phyloP scores from a whole-genome alignment of 2,888 invertebrate genomes.

The Pseudanteris insignis region DNA sequence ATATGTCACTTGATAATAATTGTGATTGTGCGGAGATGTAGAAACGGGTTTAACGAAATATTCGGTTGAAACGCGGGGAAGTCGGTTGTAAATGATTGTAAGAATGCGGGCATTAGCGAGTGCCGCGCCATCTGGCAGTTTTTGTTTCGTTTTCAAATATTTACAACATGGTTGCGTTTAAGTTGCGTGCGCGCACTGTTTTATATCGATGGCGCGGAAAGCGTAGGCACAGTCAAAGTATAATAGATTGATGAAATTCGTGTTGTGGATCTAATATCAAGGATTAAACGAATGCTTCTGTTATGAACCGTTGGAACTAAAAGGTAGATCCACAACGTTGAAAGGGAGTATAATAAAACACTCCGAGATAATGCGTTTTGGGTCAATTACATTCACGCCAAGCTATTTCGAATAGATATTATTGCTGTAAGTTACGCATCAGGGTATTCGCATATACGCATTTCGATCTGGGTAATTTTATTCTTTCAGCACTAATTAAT shows the following conservation, averaged over 20 bases:
- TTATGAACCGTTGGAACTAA: conserved; percentile 34
- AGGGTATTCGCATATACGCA: too few relatives aligned
- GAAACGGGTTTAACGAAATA: too few relatives aligned
- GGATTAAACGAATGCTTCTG: conserved; percentile 35
- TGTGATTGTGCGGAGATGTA: too few relatives aligned
- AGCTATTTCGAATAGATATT: conserved; percentile 16
- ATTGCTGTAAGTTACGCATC: conserved; percentile 11
- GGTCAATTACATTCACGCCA: conserved; percentile 30
- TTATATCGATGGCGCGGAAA: neutral
- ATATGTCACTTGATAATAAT: too few relatives aligned
- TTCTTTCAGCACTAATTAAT: too few relatives aligned
- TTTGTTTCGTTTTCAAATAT: neutral
- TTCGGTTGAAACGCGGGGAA: too few relatives aligned
- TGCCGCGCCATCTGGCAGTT: neutral
- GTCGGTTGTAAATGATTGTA: neutral
- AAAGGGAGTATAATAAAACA: conserved; percentile 31
- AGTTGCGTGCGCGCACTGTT: neutral
- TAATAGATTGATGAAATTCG: conserved; percentile 31
- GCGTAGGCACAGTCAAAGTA: conserved; percentile 13
- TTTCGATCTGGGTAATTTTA: too few relatives aligned
- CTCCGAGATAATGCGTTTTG: conserved; percentile 27
- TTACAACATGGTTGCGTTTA: neutral
- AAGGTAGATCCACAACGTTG: conserved; percentile 12
- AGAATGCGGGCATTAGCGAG: neutral
- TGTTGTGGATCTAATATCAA: conserved; percentile 36